Percentiles rank a stretch among this genome's conserved stretches.
Conservation (phyloP, 2,888 invertebrate genomes). For the Caenorhabditis sinica region DNA sequence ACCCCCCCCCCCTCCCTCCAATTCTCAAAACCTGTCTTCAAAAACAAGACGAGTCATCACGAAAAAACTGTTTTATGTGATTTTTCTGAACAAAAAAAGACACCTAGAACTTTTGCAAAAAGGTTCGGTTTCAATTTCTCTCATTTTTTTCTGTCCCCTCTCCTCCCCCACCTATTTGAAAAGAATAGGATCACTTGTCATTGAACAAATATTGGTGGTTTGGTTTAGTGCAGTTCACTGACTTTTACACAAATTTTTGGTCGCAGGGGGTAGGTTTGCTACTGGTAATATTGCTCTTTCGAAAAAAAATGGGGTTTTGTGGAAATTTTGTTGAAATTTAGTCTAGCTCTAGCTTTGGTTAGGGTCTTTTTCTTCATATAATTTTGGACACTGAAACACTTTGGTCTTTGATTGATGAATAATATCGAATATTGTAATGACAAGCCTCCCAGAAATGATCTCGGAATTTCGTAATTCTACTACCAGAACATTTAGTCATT, state of each 20-base stretch:
- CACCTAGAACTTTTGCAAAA: background rate
- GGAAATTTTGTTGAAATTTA: background rate
- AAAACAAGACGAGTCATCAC: background rate
- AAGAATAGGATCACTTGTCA: constrained; percentile 53
- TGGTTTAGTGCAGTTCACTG: constrained; percentile 47
- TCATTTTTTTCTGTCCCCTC: background rate
- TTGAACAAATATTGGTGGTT: constrained; percentile 45
- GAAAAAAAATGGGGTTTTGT: constrained; percentile 4
- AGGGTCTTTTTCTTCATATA: no score
- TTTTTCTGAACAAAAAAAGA: background rate
- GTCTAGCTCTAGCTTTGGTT: no score
- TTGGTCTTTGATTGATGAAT: no score
- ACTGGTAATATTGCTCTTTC: constrained; percentile 17
- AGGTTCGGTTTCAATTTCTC: constrained; percentile 24
- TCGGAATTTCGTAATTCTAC: background rate
- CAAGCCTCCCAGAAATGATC: no score
- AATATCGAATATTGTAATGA: no score
- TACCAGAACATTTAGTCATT: background rate
- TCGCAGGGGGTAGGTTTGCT: background rate
- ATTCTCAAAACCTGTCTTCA: background rate
- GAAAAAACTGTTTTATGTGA: no score
- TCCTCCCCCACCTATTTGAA: constrained; percentile 8
- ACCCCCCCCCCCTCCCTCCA: no score
- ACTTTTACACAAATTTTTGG: constrained; percentile 23
- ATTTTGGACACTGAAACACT: background rate